A percentile compares a stretch with the other conserved stretches of the same genome.
These are phyloP conservation scores for Lasaia peninsularis DNA, from an alignment of 1,140 invertebrate species.

Conservation along the genomic window DNA sequence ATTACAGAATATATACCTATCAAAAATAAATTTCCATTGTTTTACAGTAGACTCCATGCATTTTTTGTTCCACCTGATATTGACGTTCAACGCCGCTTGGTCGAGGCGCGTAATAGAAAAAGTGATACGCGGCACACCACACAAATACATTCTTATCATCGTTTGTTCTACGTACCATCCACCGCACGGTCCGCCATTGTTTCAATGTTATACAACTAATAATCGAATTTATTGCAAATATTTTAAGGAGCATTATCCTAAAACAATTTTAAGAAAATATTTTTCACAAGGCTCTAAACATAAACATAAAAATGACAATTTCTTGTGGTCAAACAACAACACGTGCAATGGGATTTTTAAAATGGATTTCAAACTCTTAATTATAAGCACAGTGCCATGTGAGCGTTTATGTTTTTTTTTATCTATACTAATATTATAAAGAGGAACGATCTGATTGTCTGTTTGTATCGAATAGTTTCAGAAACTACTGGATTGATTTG, in stretches of 20 bases:
- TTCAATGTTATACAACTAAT: neutral
- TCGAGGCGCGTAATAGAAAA: constrained; percentile 65
- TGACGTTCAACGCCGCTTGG: constrained; percentile 30
- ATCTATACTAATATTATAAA: too few species aligned
- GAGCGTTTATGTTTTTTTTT: too few species aligned
- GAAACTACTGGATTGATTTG: too few species aligned
- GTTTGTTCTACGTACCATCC: constrained; percentile 32
- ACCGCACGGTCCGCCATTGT: neutral
- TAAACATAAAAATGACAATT: constrained; percentile 6
- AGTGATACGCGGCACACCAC: constrained; percentile 65
- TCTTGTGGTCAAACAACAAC: neutral
- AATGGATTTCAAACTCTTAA: neutral
- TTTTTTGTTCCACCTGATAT: constrained; percentile 30
- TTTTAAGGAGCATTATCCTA: neutral
- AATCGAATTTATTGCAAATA: neutral
- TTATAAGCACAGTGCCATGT: neutral
- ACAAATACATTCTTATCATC: constrained; percentile 60
- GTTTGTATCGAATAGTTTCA: too few species aligned
- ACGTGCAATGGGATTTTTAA: neutral
- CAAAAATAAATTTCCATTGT: neutral
- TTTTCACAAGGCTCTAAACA: neutral
- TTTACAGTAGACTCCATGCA: constrained; percentile 23
- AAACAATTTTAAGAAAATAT: neutral
- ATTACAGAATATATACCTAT: too few species aligned
- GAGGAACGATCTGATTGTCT: too few species aligned